phyloP scores from a whole-genome alignment of 2,888 invertebrate species.

The Drepana falcataria region DNA sequence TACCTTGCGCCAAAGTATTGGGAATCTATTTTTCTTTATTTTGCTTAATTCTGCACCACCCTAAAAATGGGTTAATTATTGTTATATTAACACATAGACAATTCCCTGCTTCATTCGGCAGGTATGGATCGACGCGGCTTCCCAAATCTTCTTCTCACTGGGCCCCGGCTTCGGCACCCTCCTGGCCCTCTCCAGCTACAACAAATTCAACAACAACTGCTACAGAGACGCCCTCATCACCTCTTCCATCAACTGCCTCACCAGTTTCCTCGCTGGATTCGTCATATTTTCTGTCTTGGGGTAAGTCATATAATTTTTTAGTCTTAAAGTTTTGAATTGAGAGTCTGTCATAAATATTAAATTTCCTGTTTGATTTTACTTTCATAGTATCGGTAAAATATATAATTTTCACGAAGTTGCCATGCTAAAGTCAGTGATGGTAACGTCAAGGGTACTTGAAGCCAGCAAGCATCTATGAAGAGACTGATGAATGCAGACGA shows the following conservation, averaged over 20 bases:
- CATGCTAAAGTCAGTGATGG: too few relatives aligned
- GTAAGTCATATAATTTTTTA: slow-evolving; percentile 40
- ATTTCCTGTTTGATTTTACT: neutral
- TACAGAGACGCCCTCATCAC: slow-evolving; percentile 93
- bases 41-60: too few relatives aligned
- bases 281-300: slow-evolving; percentile 96
- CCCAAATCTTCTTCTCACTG: slow-evolving; percentile 95
- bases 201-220: slow-evolving; percentile 95
- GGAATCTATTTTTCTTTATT: too few relatives aligned
- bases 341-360: neutral
- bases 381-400: too few relatives aligned
- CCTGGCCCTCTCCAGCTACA: slow-evolving; percentile 93
- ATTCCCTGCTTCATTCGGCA: slow-evolving; percentile 29
- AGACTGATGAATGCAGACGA: too few relatives aligned
- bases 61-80: too few relatives aligned
- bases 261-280: slow-evolving; percentile 95
- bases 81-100: too few relatives aligned
- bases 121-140: slow-evolving; percentile 97
- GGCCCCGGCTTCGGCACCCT: slow-evolving; percentile 96
- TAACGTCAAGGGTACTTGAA: too few relatives aligned
- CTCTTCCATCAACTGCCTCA: slow-evolving; percentile 93
- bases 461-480: too few relatives aligned
- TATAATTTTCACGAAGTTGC: too few relatives aligned
- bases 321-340: neutral
- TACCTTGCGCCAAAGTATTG: too few relatives aligned